Base-by-base conservation (phyloP, 64 coral and sea anemone genomes). In the Pachyseris speciosa region DNA sequence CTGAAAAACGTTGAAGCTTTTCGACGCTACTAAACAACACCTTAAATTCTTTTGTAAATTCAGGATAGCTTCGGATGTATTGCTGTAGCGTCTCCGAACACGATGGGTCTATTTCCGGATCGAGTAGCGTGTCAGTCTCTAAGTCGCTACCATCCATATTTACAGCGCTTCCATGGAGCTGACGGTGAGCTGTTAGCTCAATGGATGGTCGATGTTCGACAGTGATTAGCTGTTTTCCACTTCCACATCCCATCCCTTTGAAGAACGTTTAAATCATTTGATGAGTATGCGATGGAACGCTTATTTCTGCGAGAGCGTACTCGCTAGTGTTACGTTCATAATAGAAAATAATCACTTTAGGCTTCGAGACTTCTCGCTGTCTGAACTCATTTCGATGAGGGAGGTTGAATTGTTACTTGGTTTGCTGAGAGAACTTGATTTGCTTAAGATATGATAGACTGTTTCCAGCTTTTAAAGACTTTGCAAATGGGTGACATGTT, bases 41-140 rank as follows among this genome's bases (percentile, higher is more conserved):
- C 31, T 33, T 49, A 1, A 77, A 33, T 19, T 52, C 74, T 33
- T 20, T 52, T 51, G 74, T 50, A 45, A 52, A 77, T 52, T 53
- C 74, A 20, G 74, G 45, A 77, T 77, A 15, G 26, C 11, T 32
- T 49, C 31, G 26, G 3, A 3, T 77, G 27, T 77, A 77, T 31
- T 77, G 5, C 52, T 77, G 74, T 19, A 77, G 74, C 29, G 17
- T 77, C 41, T 77, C 74, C 5, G 44, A 77, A 52, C 42, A 77
- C 4, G 45, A 52, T 16, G 16, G 12, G 44, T 77, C 74, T 7
- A 33, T 77, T 77, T 77, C 47, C 19, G 28, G 52, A 32, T 51
- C 74, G 30, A 55, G 74, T 17, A 53, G 28, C 7, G 74, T 52
- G 2, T 77, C 74, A 7, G 44, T 33, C 0, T 77, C 47, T 33